Base-by-base conservation (phyloP, 2,888 invertebrate genomes). In the Idaea aversata region DNA sequence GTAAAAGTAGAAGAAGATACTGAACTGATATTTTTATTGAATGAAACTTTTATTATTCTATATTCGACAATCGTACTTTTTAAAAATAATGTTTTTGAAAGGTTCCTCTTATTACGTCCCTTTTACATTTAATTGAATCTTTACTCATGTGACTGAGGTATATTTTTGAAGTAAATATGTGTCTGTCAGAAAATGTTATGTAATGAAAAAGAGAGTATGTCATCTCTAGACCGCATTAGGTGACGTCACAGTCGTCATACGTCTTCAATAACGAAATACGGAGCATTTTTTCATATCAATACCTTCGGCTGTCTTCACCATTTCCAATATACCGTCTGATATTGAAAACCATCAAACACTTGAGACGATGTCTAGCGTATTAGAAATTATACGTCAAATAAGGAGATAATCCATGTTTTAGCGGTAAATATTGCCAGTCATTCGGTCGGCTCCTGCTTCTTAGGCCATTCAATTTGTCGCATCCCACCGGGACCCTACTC, bases 391-490 rank as follows among this genome's bases (percentile, higher is more conserved):
- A 78, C 75, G 76, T 77, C 77, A 74, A 75, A 68, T 77, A 77
- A 80, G 80, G 78, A 79, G 81, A 81, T 86, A 85, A 85, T 83
- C 85, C 80, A 61, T 69, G 75, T 77, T 79, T 84, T 83, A 87
- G 83, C 82, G 82, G 85, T 88, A 88, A 88, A 88, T 88, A 89
- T 87, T 85, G 87, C 85, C 81, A 86, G 87, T 88, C 88, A 85
- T 82, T 80, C 72, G 77, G 72, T 75, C 71, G 74, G 74, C 76
- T 72, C 77, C 70, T 73, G 73, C 81, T 82, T 80, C 84, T 86
- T 86, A 86, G 85, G 83, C 86, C 88, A 87, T 88, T 88, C 88
- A 88, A 88, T 91, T 91, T 90, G 88, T 90, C 88, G 84, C 81
- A 77, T 71, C 77, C 79, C 78, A 79, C 78, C 77, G 77, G 75